Evolutionary conservation across 2,113 vertebrate species (phyloP), one percentile per base, ranked within the genome.

Genomic region (Heterochromis multidens): DNA sequence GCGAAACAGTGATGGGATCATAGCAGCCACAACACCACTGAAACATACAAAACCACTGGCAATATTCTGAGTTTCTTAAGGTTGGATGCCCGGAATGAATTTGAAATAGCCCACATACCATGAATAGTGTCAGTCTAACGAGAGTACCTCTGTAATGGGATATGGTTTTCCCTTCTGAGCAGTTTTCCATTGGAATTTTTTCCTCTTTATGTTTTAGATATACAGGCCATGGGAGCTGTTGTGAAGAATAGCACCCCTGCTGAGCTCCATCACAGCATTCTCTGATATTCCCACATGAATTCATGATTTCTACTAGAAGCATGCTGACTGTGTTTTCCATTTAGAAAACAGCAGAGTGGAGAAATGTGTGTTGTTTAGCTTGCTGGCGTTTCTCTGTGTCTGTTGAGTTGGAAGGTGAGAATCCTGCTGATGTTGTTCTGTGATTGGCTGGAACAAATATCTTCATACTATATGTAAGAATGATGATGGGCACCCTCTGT

Each of bases 211-310:
- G 79, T 35, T 76, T 33, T 27, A 65, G 43, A 59, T 77, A 74
- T 81, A 14, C 40, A 29, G 58, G 33, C 76, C 79, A 40, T 10
- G n/a, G 37, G 70, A 82, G 79, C 54, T 82, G 82, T 90, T 88
- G 80, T 88, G 77, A 76, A 21, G 84, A 88, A 84, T 57, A 77
- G 82, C 85, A 72, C 82, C 87, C 92, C 86, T 10, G 79, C 83
- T 57, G 82, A 82, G 85, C 86, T 81, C 90, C 82, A 92, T 93
- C 89, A 89, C 67, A 80, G 83, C 80, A 61, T 23, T 2, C 76
- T 77, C 76, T 25, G 67, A 80, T 76, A 65, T 89, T 88, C 65
- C 62, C 59, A 81, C 67, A 83, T 62, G 61, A 59, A 46, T 87
- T 76, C 62, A 21, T 58, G 59, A 88, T 79, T 89, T 82, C 82